Evolutionary conservation across 2,113 vertebrate genomes (phyloP), one percentile per base, ranked within the genome.

Genomic region (Chloropsis hardwickii): DNA sequence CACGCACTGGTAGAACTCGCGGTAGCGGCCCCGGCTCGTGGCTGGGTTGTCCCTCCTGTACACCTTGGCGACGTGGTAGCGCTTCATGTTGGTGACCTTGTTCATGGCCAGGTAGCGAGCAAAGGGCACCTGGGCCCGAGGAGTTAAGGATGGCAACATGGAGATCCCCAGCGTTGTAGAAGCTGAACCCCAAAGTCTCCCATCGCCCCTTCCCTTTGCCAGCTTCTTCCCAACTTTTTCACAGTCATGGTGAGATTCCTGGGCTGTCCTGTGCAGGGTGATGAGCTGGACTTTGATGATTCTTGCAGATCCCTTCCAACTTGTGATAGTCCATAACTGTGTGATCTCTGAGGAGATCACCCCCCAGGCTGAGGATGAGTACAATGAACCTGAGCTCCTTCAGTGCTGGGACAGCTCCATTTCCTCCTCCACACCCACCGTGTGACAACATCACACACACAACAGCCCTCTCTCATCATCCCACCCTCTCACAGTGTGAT

Each of bases 1-100:
- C 96, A 99, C 99, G 96, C 99, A 99, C 88, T 99, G 99, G 96
- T 98, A 99, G 96, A 99, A 99, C 96, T 99, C 99, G 73, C 99
- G 78, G 95, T 99, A 99, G 87, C 99, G 98, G 61, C 99, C 99
- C 0, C 98, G 96, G 27, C 98, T 99, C 79, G 98, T 99, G 86
- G 99, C 99, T 0, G 99, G 99, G 97, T 99, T 99, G 97, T 99
- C 99, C 51, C 99, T 97, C 42, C 99, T 98, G 97, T 99, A 99
- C 7, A 99, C 99, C 97, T 99, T 99, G 11, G 99, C 99, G 0
- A 99, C 97, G 74, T 99, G 99, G 96, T 99, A 99, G 39, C 99
- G 99, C 78, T 99, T 99, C 83, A 99, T 99, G 96, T 99, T 99
- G 84, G 97, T 98, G 90, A 99, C 97, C 96, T 99, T 99, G 97